Evolutionary conservation across 2,888 invertebrate species (phyloP), one percentile per base, ranked within the genome.

Genomic region (Hydriomena furcata): DNA sequence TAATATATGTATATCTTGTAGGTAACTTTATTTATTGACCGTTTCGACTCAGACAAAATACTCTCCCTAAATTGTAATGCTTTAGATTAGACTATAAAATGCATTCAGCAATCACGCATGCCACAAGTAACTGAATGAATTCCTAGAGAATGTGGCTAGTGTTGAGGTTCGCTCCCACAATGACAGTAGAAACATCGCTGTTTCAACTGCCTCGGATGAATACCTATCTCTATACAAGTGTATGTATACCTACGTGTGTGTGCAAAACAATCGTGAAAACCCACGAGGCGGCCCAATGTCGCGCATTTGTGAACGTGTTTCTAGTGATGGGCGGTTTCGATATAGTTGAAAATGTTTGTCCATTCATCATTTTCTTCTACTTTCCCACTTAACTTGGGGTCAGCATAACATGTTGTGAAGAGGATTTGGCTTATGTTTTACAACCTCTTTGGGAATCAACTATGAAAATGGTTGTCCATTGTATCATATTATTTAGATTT

Each of bases 241-340:
- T 23, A 32, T 11, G 11, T 35, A 10, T 6, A 11, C 7, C 23
- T 23, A 35, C 32, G 32, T 17, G 10, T 7, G 20, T 23, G 28
- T 40, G 23, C 28, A 24, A 40, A 38, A 27, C 41, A 45, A 52
- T 36, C 32, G 41, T 42, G 11, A 23, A 40, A 46, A 37, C 21
- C 35, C 21, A 32, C 44, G 17, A 37, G 32, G 46, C 28, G 27
- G 36, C 11, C 45, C 41, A 21, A 36, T 42, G 41, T 28, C 42
- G 41, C 41, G 37, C 31, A 48, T 52, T 38, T 50, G 49, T 23
- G 12, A 36, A 46, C 36, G 42, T 6, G 24, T 42, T n/a, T n/a
- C n/a, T n/a, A 54, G 54, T 43, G 43, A 17, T 37, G 50, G n/a
- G 24, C 31, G 23, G 7, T 21, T 40, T 41, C 2, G 17, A 2